Evolutionary conservation across 2,113 vertebrate genomes (phyloP).

Genomic region (Apodemus speciosus): DNA sequence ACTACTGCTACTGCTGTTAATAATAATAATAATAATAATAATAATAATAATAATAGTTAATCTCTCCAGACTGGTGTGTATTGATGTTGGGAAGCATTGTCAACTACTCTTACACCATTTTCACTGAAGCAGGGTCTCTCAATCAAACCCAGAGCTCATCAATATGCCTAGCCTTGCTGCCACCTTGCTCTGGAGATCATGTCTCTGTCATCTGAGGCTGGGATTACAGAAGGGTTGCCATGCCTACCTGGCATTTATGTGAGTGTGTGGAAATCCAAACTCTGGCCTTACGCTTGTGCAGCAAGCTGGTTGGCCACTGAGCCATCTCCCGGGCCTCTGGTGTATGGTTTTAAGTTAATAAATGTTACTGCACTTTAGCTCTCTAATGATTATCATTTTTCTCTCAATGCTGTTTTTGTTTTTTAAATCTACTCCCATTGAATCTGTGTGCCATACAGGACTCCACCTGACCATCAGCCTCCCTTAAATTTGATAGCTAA

Average conservation of each 20-base stretch:
- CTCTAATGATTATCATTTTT: background rate
- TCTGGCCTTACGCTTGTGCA: background rate
- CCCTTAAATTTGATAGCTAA: background rate
- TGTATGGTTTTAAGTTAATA: background rate
- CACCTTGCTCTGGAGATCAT: background rate
- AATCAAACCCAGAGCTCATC: background rate
- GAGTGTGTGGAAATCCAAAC: background rate
- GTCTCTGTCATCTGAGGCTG: background rate
- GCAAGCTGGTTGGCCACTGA: background rate
- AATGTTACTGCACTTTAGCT: background rate
- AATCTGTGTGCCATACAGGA: accelerated
- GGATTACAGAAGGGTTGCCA: background rate
- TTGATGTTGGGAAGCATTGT: background rate
- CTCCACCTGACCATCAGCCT: background rate
- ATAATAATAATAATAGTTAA: background rate
- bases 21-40: too few relatives aligned
- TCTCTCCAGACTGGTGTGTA: background rate
- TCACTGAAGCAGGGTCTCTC: background rate
- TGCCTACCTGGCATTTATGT: background rate
- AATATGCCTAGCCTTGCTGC: background rate
- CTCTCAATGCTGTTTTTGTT: background rate
- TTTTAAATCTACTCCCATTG: background rate
- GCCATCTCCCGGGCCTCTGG: background rate
- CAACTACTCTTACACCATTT: background rate
- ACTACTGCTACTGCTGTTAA: background rate